A percentile compares a stretch with the other conserved stretches of the same genome.
Conservation (phyloP, 2,797 vertebrate species). For the Prunella strophiata region DNA sequence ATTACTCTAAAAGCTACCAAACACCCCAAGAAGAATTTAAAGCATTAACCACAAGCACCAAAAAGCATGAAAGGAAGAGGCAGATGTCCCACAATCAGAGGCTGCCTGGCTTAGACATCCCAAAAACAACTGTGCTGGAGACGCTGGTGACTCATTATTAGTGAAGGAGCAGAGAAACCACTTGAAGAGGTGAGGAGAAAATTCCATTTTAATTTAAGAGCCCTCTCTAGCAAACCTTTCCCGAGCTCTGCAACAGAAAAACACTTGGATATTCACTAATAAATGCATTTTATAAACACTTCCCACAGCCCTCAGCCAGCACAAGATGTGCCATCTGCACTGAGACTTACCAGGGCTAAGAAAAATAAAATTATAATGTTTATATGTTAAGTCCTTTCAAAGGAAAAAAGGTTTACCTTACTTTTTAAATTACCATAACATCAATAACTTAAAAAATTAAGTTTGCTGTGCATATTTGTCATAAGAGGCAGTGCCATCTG, state of each 20-base stretch:
- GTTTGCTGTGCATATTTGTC: neutral
- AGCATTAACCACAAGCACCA: conserved; percentile 27
- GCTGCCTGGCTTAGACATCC: neutral
- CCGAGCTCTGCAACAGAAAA: neutral
- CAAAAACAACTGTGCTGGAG: conserved; percentile 17
- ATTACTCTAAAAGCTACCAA: conserved; percentile 42
- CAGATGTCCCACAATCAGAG: neutral
- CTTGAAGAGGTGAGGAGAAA: conserved; percentile 53
- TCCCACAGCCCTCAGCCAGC: neutral
- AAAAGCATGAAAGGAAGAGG: conserved; percentile 18
- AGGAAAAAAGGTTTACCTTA: neutral
- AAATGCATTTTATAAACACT: neutral
- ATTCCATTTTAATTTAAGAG: conserved; percentile 46
- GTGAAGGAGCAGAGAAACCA: conserved; percentile 5
- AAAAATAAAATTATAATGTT: neutral
- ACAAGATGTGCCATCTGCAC: neutral
- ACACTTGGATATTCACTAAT: neutral
- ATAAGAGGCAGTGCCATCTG: neutral
- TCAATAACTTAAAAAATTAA: neutral
- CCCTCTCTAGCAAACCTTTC: conserved; percentile 18
- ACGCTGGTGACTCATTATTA: conserved; percentile 35
- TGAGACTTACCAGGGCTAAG: neutral
- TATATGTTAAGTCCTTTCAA: fast-evolving
- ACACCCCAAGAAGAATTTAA: conserved; percentile 33
- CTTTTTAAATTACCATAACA: neutral